Base-by-base conservation (phyloP, 2,888 invertebrate species). In the Drosophila mettleri region DNA sequence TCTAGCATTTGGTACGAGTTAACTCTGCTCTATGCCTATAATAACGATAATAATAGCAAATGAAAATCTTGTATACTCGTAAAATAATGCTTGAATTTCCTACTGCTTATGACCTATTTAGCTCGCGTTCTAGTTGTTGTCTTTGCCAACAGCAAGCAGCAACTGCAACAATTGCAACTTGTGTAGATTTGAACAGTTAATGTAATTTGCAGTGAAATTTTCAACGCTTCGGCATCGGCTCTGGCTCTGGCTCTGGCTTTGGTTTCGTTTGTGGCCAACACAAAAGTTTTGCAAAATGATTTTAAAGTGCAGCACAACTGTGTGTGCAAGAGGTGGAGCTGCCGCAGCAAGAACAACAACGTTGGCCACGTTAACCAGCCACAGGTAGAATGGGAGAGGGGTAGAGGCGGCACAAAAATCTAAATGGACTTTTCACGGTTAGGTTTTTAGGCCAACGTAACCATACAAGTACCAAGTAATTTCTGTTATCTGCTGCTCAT, bases 401-500 rank as follows among this genome's bases (percentile, higher is more conserved):
- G 34, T 38, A 79, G 79, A 62, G 62, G 27, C 49, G 64, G 41
- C 49, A 65, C 16, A 45, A 45, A 73, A 76, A 67, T 81, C 82
- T 77, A 78, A 84, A 85, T 82, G 82, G 74, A 68, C 69, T 82
- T 81, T 85, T 77, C 86, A 82, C 83, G 86, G 83, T 79, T 78
- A 75, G 69, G 73, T 77, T 83, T 82, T 83, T 83, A 86, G 82
- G 82, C 82, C 82, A 82, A 80, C 71, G 62, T 66, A 77, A 65
- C 69, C 60, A 72, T 72, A 75, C 72, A 71, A 75, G 77, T 73
- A 74, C 74, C 78, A 72, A 72, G 84, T 80, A 86, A 83, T 83
- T 83, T 86, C 70, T 83, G 86, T 86, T 83, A 83, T 83, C 82
- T 86, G 60, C 57, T 74, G 80, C 71, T 83, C 86, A 83, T 83